These are phyloP conservation scores for Vidua macroura DNA, from an alignment of 2,113 vertebrate species.

Conservation along the genomic window DNA sequence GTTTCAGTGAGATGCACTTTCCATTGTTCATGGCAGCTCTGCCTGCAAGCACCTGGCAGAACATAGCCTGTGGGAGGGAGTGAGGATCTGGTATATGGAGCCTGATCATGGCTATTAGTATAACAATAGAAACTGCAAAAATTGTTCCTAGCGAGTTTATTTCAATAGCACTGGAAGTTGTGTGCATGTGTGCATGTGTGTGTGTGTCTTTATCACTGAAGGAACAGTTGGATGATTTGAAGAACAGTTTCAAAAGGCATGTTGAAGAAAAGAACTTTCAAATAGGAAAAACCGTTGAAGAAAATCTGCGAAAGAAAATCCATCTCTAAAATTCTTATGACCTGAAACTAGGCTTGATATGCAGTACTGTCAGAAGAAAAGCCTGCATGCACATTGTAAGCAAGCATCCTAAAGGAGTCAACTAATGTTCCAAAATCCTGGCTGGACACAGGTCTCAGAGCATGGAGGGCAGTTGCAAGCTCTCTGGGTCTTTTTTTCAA, in stretches of 20 bases:
- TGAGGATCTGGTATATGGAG: not conserved
- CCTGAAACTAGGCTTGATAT: not conserved
- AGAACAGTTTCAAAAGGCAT: not conserved
- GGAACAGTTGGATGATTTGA: not conserved
- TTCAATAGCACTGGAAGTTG: not conserved
- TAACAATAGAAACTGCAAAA: constrained; percentile 4
- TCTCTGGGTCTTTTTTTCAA: not conserved
- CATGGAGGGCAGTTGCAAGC: not conserved
- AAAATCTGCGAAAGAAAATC: not conserved
- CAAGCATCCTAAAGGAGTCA: not conserved
- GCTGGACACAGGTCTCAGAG: rapidly evolving
- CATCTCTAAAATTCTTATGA: not conserved
- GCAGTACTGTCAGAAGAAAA: not conserved
- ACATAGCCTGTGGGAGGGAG: not conserved
- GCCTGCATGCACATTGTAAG: not conserved
- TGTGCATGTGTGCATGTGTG: no score
- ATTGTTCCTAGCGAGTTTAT: not conserved
- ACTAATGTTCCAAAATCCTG: not conserved
- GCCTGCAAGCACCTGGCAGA: not conserved
- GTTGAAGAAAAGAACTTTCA: not conserved
- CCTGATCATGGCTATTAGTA: not conserved
- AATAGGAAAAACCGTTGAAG: not conserved
- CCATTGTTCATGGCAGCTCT: not conserved
- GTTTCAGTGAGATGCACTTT: not conserved
- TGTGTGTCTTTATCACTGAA: not conserved